Percentiles rank a stretch among this genome's conserved stretches.
Evolutionary conservation across 2,888 invertebrate species (phyloP).

Genomic region (Thysanoteuthis rhombus): DNA sequence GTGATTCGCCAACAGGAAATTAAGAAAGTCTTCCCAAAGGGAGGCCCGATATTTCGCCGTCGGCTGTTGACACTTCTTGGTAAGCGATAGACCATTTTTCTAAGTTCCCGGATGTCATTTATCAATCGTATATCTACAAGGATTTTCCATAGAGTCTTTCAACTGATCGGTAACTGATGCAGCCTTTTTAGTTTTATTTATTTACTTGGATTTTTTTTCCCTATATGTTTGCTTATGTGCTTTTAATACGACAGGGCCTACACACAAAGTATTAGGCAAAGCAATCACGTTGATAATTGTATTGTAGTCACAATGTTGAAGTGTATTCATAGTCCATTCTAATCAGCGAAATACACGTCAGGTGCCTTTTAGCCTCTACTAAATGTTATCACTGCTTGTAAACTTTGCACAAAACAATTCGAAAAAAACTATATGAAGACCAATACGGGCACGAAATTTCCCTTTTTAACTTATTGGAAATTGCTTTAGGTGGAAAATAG

Average conservation of each 20-base stretch:
- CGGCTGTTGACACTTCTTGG: background rate
- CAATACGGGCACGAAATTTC: too few relatives aligned
- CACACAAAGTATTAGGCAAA: too few relatives aligned
- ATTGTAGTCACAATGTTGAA: too few relatives aligned
- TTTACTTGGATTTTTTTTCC: background rate
- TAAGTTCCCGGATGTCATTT: background rate
- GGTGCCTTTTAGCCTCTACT: too few relatives aligned
- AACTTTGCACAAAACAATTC: too few relatives aligned
- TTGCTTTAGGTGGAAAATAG: too few relatives aligned
- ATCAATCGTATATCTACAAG: background rate
- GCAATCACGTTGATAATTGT: too few relatives aligned
- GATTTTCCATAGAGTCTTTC: background rate
- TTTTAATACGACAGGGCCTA: background rate
- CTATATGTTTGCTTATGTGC: background rate
- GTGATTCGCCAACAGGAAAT: background rate
- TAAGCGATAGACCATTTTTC: background rate
- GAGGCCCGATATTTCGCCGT: background rate
- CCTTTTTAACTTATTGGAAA: too few relatives aligned
- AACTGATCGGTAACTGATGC: background rate
- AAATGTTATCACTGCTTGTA: too few relatives aligned
- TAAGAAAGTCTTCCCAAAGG: slow-evolving; percentile 12
- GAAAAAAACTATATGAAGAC: too few relatives aligned
- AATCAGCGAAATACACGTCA: too few relatives aligned
- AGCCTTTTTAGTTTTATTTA: background rate
- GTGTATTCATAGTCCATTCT: too few relatives aligned